Evolutionary conservation across 2,888 invertebrate species (phyloP).

Genomic region (Rhodophaea formosa): DNA sequence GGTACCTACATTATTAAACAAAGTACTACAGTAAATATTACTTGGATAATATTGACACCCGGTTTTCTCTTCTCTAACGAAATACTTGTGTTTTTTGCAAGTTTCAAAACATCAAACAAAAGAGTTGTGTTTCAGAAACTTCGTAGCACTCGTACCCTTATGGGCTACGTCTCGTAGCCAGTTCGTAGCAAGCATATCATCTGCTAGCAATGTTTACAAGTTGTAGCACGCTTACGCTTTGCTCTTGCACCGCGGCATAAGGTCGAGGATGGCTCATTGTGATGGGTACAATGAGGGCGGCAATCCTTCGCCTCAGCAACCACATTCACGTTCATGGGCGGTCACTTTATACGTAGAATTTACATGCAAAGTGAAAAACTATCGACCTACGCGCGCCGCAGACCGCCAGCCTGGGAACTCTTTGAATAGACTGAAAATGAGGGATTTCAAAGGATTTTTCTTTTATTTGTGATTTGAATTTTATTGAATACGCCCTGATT

Average conservation of each 20-base stretch:
- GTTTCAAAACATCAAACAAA: background rate
- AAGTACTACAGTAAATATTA: too few relatives aligned
- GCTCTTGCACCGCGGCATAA: slow-evolving; percentile 22
- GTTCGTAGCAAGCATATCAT: background rate
- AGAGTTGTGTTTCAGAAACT: too few relatives aligned
- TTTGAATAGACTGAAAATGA: slow-evolving; percentile 14
- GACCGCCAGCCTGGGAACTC: background rate
- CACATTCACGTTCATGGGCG: slow-evolving; percentile 32
- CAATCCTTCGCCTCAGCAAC: slow-evolving; percentile 34
- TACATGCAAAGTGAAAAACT: slow-evolving; percentile 33
- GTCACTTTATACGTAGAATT: slow-evolving; percentile 34
- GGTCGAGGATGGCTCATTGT: slow-evolving; percentile 39
- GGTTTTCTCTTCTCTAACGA: too few relatives aligned
- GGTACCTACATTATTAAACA: too few relatives aligned
- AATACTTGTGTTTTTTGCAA: too few relatives aligned
- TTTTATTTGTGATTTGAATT: slow-evolving; percentile 16
- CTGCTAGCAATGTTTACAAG: too few relatives aligned
- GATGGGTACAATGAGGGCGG: slow-evolving; percentile 34
- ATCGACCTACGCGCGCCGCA: slow-evolving; percentile 23
- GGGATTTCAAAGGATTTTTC: slow-evolving; percentile 11
- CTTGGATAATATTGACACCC: too few relatives aligned
- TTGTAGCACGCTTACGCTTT: slow-evolving; percentile 2
- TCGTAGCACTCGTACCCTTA: background rate
- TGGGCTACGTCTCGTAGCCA: background rate
- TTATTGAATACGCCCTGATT: slow-evolving; percentile 13